Percentiles rank a stretch among this genome's conserved stretches.
Conservation (phyloP, 2,797 vertebrate species). For the Neoniphon sammara region DNA sequence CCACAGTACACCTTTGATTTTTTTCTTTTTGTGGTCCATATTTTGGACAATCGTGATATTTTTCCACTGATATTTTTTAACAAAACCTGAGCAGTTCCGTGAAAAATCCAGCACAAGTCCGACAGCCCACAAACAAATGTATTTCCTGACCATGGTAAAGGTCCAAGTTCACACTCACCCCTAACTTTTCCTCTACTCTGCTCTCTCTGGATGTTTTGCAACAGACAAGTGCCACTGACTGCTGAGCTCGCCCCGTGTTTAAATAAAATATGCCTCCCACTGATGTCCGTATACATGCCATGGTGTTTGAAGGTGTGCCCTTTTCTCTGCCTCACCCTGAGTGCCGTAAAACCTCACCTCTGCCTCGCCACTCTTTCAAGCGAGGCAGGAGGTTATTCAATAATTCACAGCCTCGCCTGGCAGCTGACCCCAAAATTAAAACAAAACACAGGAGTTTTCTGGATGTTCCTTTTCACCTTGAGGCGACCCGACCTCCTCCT, state of each 20-base stretch:
- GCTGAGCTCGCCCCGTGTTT: conserved; percentile 8
- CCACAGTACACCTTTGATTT: too few species aligned
- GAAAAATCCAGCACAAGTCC: neutral
- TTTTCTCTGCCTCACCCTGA: conserved; percentile 29
- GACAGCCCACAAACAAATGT: too few species aligned
- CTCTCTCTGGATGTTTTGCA: conserved; percentile 9
- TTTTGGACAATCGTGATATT: too few species aligned
- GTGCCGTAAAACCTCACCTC: conserved; percentile 28
- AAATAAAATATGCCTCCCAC: conserved; percentile 48
- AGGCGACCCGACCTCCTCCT: neutral
- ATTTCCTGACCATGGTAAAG: neutral
- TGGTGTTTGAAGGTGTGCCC: conserved; percentile 23
- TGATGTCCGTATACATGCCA: conserved; percentile 41
- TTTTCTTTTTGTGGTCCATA: too few species aligned
- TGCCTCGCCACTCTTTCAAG: conserved; percentile 18
- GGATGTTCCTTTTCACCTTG: conserved; percentile 5
- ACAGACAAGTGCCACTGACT: neutral
- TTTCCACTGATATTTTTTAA: too few species aligned
- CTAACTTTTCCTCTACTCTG: neutral
- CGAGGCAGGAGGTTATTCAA: conserved; percentile 35
- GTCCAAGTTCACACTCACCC: neutral
- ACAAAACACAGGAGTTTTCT: conserved; percentile 12
- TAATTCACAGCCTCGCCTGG: conserved; percentile 42
- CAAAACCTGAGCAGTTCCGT: too few species aligned
- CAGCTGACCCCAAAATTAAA: conserved; percentile 35